These are phyloP conservation scores for Chrysemys picta DNA, from an alignment of 2,113 vertebrate genomes.

Conservation along the genomic window DNA sequence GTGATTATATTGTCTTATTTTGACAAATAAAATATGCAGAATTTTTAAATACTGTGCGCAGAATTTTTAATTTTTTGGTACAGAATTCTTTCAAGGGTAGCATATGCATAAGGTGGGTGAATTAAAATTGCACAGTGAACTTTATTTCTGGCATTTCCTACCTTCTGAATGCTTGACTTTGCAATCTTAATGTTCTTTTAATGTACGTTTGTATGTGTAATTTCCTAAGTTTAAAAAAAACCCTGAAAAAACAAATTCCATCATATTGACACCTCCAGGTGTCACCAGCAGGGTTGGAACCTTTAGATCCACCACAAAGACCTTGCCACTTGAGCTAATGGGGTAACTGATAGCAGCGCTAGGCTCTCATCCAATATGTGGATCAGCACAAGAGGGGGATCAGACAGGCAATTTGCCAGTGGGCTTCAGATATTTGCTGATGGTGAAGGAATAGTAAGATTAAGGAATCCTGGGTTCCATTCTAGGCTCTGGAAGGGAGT, in stretches of 20 bases:
- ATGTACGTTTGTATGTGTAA: accelerated
- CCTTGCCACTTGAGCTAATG: not conserved
- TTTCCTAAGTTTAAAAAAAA: not conserved
- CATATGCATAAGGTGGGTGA: not conserved
- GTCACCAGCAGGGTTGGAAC: not conserved
- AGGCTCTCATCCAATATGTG: not conserved
- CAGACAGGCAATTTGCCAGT: not conserved
- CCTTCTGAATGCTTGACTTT: not conserved
- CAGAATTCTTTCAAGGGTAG: no score
- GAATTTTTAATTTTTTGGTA: no score
- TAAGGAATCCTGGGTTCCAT: not conserved
- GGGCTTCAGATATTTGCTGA: not conserved
- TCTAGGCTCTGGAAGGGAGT: not conserved
- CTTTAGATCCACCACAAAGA: not conserved
- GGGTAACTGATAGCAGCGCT: not conserved
- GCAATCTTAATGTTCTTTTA: not conserved
- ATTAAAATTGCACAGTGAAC: accelerated
- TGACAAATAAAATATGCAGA: no score
- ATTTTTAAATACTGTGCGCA: no score
- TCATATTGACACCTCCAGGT: no score
- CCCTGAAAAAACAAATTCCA: not conserved
- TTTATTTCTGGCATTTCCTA: not conserved
- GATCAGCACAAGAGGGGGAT: no score
- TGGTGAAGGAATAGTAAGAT: not conserved
- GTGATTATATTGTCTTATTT: no score